Base-by-base conservation (phyloP, 2,797 vertebrate species). In the Cirrhinus molitorella region DNA sequence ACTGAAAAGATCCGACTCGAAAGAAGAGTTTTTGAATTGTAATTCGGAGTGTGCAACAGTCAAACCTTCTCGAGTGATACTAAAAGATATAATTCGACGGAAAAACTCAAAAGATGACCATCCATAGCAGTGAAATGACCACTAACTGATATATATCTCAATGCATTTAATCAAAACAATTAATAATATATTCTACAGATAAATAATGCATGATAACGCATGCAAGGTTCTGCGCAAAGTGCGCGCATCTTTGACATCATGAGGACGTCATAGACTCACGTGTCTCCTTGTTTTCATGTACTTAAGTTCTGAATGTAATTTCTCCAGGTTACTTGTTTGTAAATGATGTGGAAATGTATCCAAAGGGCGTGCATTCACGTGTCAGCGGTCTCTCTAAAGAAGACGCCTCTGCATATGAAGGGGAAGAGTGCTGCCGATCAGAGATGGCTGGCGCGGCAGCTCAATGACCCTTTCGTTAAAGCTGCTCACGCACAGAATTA, bases 391-490 rank as follows among this genome's bases (percentile, higher is more conserved):
- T 10, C 70, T 3, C 80, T 91, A 81, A 96, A 94, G 87, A 94
- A 91, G 79, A 77, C 70, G 3, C 88, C 90, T 16, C 77, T 84
- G 23, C 83, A 84, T 53, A 53, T 84, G 19, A 95, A 92, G 87
- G 89, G 91, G 8, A 96, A 92, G 87, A 96, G 87, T 0, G 87
- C 92, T 0, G 65, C 96, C 0, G 96, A 97, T 83, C 95, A 97
- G 65, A 88, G 88, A 17, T 99, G 98, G 98, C 1, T 99, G 49
- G 70, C 40, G 19, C 92, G 97, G 17, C 98, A 99, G 57, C 80
- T 93, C 21, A 95, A 37, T 65, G 98, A 99, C 88, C 98, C 97
- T 0, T 99, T 96, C 47, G 97, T 99, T 37, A 98, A 96, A 93
- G 96, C 95, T 0, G 90, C 96, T 0, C 96, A 94, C 47, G 71